Evolutionary conservation across 2,113 vertebrate genomes (phyloP).

Genomic region (Rhineura floridana): DNA sequence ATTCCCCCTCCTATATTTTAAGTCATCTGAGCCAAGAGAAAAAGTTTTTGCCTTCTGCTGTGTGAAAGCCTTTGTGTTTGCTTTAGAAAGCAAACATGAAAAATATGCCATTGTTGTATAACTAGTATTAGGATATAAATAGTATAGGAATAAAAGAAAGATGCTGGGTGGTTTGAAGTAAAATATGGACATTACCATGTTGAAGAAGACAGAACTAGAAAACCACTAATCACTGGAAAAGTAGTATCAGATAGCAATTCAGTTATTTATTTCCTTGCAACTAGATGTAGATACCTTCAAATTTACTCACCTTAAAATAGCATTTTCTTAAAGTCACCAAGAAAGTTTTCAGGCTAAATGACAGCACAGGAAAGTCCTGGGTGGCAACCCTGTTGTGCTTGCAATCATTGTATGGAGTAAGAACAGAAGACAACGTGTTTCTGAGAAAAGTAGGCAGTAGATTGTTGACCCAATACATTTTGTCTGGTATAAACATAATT

Average conservation of each 20-base stretch:
- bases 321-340: constrained; percentile 21
- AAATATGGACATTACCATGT: background rate
- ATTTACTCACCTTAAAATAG: constrained; percentile 5
- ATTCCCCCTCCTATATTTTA: background rate
- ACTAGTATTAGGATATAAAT: constrained; percentile 4
- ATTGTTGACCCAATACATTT: background rate
- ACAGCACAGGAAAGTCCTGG: constrained; percentile 49
- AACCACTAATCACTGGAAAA: background rate
- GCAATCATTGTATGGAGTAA: constrained; percentile 47
- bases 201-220: background rate
- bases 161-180: background rate
- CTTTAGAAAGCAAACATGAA: constrained; percentile 7
- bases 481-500: background rate
- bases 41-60: background rate
- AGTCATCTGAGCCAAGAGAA: background rate
- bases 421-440: constrained; percentile 39
- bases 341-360: constrained; percentile 52
- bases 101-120: background rate
- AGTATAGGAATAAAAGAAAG: background rate
- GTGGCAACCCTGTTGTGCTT: constrained; percentile 64
- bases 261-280: constrained; percentile 5
- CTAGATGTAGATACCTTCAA: background rate
- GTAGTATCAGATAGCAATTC: background rate
- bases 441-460: background rate
- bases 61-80: background rate